Conservation (phyloP, 2,888 invertebrate species). For the Caenorhabditis becei region DNA sequence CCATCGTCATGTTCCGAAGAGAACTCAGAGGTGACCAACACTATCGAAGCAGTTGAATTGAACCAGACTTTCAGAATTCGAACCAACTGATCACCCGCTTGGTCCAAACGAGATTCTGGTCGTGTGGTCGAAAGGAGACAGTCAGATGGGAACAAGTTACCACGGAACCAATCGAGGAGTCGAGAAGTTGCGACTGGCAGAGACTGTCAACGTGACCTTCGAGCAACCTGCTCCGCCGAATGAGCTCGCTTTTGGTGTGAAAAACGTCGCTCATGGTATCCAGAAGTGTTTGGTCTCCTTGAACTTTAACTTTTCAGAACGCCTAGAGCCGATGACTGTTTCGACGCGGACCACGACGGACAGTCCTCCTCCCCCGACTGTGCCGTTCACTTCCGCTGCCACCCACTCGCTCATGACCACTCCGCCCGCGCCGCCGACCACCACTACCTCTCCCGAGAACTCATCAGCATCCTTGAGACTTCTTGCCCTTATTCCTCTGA, state of each 20-base stretch:
- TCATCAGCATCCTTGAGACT: not conserved
- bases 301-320: slow-evolving; percentile 14
- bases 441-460: slow-evolving; percentile 30
- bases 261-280: slow-evolving; percentile 56
- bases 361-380: not conserved
- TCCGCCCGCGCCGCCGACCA: not conserved
- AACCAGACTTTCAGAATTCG: slow-evolving; percentile 79
- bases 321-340: slow-evolving; percentile 50
- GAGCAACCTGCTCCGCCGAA: slow-evolving; percentile 35
- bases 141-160: slow-evolving; percentile 51
- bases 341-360: slow-evolving; percentile 20
- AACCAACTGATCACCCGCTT: slow-evolving; percentile 80
- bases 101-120: slow-evolving; percentile 76
- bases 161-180: slow-evolving; percentile 50
- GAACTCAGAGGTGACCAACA: slow-evolving; percentile 74
- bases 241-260: slow-evolving; percentile 60
- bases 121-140: slow-evolving; percentile 78
- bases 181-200: slow-evolving; percentile 39
- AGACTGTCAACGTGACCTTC: slow-evolving; percentile 60
- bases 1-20: slow-evolving; percentile 79
- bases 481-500: not conserved
- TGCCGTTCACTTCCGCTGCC: not conserved
- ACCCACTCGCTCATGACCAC: not conserved
- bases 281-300: slow-evolving; percentile 1
- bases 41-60: too few relatives aligned